Conservation (phyloP, 2,888 invertebrate species). For the Lithosia quadra region DNA sequence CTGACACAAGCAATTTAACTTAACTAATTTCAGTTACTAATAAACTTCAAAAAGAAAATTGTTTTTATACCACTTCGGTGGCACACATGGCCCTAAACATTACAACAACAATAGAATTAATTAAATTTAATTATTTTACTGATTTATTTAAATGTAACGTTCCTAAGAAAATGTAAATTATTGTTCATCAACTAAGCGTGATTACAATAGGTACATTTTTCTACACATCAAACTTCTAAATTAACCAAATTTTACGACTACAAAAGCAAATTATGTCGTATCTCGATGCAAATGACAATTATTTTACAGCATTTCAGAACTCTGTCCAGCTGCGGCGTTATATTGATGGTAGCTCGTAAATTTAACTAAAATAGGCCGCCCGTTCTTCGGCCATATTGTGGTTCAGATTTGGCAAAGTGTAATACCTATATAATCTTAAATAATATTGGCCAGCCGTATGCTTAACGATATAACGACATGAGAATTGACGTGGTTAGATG, state of each 20-base stretch:
- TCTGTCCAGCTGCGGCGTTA: constrained; percentile 11
- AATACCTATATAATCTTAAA: background rate
- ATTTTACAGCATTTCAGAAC: constrained; percentile 13
- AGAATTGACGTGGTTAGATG: background rate
- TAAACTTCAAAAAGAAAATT: no score
- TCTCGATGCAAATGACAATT: constrained; percentile 3
- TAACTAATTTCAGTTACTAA: no score
- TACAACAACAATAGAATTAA: no score
- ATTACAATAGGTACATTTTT: no score
- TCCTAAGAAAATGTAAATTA: no score
- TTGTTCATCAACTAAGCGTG: no score
- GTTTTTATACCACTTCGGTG: no score
- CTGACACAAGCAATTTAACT: no score
- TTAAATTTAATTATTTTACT: no score
- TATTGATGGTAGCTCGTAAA: constrained; percentile 22
- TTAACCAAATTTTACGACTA: constrained; percentile 12
- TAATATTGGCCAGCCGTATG: background rate
- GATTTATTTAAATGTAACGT: no score
- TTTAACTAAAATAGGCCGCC: constrained; percentile 34
- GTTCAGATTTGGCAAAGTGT: constrained; percentile 27
- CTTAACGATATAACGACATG: background rate
- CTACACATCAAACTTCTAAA: background rate
- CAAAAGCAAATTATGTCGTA: constrained; percentile 12
- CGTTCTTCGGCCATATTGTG: constrained; percentile 31
- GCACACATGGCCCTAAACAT: no score